A percentile compares a stretch with the other conserved stretches of the same genome.
Evolutionary conservation across 2,797 vertebrate genomes (phyloP).

Genomic region (Nannoperca obscura): DNA sequence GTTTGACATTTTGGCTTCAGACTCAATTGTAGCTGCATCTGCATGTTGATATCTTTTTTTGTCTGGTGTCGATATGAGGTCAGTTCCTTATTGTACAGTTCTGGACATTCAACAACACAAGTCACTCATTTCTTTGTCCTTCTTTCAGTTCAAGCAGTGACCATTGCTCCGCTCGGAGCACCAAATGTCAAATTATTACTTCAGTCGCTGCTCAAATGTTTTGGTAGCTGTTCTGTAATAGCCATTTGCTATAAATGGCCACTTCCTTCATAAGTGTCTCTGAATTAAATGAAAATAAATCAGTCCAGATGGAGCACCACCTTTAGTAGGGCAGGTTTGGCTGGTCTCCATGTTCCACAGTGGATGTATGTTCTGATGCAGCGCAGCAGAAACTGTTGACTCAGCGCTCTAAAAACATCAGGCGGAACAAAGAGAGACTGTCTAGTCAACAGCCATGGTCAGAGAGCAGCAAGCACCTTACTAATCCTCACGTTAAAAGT

Average conservation of each 20-base stretch:
- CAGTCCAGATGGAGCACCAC: slow-evolving; percentile 23
- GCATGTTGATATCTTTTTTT: background rate
- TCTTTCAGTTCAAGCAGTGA: background rate
- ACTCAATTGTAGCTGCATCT: too few species aligned
- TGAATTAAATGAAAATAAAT: slow-evolving; percentile 26
- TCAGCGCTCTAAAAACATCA: slow-evolving; percentile 78
- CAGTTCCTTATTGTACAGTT: background rate
- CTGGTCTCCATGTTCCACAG: slow-evolving; percentile 63
- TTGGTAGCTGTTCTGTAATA: background rate
- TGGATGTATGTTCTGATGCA: slow-evolving; percentile 76
- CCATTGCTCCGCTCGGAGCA: too few species aligned
- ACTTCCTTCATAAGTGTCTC: slow-evolving; percentile 9
- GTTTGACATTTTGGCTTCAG: too few species aligned
- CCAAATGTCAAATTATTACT: background rate
- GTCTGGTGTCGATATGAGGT: too few species aligned
- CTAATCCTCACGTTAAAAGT: slow-evolving; percentile 73
- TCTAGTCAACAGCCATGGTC: slow-evolving; percentile 65
- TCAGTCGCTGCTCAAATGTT: background rate
- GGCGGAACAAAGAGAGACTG: slow-evolving; percentile 77
- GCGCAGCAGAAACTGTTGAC: slow-evolving; percentile 79
- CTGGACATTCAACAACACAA: background rate
- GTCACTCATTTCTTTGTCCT: background rate
- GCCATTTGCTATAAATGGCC: background rate
- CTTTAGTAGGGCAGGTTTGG: slow-evolving; percentile 55
- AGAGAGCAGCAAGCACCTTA: slow-evolving; percentile 68